phyloP scores from a whole-genome alignment of 2,113 vertebrate species.

The Festucalex cinctus region DNA sequence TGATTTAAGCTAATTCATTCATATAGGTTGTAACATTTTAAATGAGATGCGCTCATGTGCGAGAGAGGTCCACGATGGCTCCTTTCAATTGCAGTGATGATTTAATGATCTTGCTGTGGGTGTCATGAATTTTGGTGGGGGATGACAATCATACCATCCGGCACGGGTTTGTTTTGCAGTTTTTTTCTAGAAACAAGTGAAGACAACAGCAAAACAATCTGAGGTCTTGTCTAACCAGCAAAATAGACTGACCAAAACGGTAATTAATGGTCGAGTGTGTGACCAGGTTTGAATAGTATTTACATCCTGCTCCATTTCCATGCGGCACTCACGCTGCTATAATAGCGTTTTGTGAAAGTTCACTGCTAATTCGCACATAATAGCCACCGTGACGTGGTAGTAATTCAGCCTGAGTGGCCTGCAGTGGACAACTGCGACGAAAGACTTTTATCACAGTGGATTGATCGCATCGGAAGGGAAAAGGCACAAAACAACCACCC shows the following conservation, averaged over 20 bases:
- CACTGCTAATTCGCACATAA: conserved; percentile 67
- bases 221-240: not conserved
- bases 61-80: not conserved
- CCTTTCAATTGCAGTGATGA: not conserved
- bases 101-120: conserved; percentile 1
- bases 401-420: conserved; percentile 57
- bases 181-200: not conserved
- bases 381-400: conserved; percentile 57
- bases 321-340: conserved; percentile 56
- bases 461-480: not conserved
- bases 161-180: not conserved
- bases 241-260: not conserved
- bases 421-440: conserved; percentile 47
- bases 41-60: conserved; percentile 10
- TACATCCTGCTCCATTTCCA: conserved; percentile 39
- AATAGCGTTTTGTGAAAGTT: conserved; percentile 64
- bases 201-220: not conserved
- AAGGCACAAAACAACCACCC: conserved; percentile 40
- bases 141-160: not conserved
- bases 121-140: not conserved
- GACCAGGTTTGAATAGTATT: too few relatives aligned
- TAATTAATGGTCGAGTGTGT: not conserved
- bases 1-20: conserved; percentile 8
- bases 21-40: conserved; percentile 13
- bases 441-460: conserved; percentile 66